Evolutionary conservation across 2,888 invertebrate genomes (phyloP).

Genomic region (Dioctria linearis): DNA sequence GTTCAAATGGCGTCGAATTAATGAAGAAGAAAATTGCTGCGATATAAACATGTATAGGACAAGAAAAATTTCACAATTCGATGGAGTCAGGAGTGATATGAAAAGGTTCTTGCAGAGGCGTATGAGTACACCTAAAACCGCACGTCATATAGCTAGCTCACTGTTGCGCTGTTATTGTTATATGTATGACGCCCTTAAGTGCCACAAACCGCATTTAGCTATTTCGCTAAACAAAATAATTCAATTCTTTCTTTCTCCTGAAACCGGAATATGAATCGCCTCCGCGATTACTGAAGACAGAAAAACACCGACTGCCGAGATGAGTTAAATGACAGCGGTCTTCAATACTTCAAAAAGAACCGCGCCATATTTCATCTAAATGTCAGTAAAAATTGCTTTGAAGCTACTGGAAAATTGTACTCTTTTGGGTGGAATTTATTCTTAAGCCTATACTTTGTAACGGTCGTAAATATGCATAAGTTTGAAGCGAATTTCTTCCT

Average conservation of each 20-base stretch:
- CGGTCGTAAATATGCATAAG: background rate
- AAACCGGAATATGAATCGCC: background rate
- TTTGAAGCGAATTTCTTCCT: conserved; percentile 15
- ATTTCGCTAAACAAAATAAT: conserved; percentile 20
- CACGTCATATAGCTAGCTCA: conserved; percentile 7
- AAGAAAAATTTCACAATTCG: conserved; percentile 41
- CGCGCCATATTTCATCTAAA: conserved; percentile 58
- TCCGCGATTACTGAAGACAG: too few relatives aligned
- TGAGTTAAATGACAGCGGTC: conserved; percentile 49
- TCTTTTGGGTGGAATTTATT: background rate
- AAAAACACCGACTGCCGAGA: background rate
- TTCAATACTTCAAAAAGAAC: conserved; percentile 56
- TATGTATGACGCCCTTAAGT: background rate
- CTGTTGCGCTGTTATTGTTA: background rate
- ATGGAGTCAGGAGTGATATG: conserved; percentile 23
- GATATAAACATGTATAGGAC: conserved; percentile 20
- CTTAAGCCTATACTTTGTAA: conserved; percentile 27
- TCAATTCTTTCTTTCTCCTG: background rate
- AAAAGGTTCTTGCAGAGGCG: background rate
- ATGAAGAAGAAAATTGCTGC: conserved; percentile 49
- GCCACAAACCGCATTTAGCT: conserved; percentile 39
- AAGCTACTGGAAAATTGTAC: conserved; percentile 56
- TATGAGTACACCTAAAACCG: conserved; percentile 4
- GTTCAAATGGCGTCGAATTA: conserved; percentile 30
- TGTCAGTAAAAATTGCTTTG: conserved; percentile 56